A percentile compares a stretch with the other conserved stretches of the same genome.
Evolutionary conservation across 2,797 vertebrate species (phyloP).

Genomic region (Pyrocephalus nanus): DNA sequence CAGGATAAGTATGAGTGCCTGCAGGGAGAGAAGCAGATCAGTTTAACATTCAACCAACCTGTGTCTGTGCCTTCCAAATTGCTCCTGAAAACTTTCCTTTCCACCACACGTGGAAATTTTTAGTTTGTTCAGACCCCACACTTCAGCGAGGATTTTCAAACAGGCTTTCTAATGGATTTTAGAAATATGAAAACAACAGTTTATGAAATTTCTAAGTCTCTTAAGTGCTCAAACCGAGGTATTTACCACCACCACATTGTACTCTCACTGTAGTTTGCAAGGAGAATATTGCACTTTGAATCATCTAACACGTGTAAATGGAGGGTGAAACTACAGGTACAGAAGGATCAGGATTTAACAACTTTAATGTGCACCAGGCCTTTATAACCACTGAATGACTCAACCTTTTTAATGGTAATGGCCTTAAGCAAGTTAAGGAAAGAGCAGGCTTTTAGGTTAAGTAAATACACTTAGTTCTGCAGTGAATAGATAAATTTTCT

Average conservation of each 20-base stretch:
- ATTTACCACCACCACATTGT: background rate
- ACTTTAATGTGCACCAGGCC: background rate
- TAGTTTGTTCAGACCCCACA: background rate
- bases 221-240: background rate
- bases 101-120: background rate
- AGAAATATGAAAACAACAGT: background rate
- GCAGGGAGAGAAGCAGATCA: background rate
- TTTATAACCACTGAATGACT: slow-evolving; percentile 19
- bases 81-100: background rate
- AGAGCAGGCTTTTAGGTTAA: slow-evolving; percentile 23
- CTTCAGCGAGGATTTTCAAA: background rate
- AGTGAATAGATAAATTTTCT: background rate
- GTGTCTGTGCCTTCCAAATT: background rate
- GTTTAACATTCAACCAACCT: background rate
- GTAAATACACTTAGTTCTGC: background rate
- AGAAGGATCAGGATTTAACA: background rate
- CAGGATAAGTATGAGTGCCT: background rate
- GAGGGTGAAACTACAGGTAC: background rate
- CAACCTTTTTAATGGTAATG: slow-evolving; percentile 12
- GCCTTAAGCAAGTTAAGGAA: slow-evolving; percentile 21
- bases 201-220: background rate
- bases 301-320: background rate
- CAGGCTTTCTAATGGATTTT: background rate
- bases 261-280: background rate
- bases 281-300: background rate